Base-by-base conservation (phyloP, 2,797 vertebrate species). In the Choloepus didactylus region DNA sequence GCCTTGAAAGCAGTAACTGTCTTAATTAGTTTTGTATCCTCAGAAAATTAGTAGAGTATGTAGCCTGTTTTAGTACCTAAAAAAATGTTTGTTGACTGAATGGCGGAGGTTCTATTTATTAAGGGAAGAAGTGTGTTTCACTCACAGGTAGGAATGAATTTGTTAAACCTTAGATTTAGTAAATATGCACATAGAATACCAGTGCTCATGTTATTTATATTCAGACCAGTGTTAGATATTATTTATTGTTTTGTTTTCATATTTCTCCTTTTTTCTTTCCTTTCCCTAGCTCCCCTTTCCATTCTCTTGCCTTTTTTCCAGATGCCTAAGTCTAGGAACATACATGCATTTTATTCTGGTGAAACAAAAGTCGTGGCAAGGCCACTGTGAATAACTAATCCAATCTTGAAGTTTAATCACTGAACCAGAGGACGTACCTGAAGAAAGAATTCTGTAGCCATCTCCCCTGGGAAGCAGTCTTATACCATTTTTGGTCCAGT, bases 401-500 rank as follows among this genome's bases (percentile, higher is more conserved):
- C 38, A 69, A 51, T 35, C 35, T 35, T 35, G 35, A 35, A 35
- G 35, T 38, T 23, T 46, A 70, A 15, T 66, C 51, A 35, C 12
- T 56, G 89, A 49, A 16, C 15, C 46, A 41, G 21, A 59, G 18
- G 46, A 77, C 44, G 97, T 97, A 99, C 99, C 99, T 98, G 99
- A 99, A 62, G 99, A 96, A 29, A 99, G 98, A 97, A 99, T 98
- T 87, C 97, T 99, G 98, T 99, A 99, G 75, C 98, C 98, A 15
- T 98, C 97, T 95, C 99, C 99, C 62, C 98, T 97, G 94, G 98
- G 97, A 82, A 97, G 97, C 76, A 99, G 97, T 35, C 95, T 98
- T n/a, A 98, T 77, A 38, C 99, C 99, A n/a, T 99, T 99, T 98
- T 99, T 99, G 95, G 97, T 99, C 99, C 99, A 99, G 73, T 98